Evolutionary conservation across 2,797 vertebrate species (phyloP).

Genomic region (Scomberomorus guttatus): DNA sequence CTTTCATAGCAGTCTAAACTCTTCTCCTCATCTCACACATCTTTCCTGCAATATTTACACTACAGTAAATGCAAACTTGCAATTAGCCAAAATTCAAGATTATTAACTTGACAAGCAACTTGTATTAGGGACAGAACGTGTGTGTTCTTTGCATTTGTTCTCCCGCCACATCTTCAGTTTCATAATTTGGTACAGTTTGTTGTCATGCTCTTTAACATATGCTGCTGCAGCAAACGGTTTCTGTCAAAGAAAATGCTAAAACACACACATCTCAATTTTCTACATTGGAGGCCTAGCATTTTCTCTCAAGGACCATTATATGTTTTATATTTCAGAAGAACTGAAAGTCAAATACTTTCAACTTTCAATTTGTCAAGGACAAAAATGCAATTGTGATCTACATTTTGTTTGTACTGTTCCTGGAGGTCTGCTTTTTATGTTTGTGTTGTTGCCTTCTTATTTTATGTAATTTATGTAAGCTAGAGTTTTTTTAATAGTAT

Average conservation of each 20-base stretch:
- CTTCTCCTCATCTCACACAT: not conserved
- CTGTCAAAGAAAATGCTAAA: constrained; percentile 5
- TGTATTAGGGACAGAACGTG: not conserved
- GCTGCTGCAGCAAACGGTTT: constrained; percentile 1
- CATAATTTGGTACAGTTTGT: not conserved
- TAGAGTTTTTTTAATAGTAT: too few species aligned
- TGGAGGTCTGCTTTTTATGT: not conserved
- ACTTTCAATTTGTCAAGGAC: not conserved
- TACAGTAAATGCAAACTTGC: not conserved
- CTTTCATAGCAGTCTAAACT: constrained; percentile 4
- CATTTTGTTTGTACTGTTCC: not conserved
- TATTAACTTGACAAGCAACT: too few species aligned
- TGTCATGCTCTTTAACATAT: constrained; percentile 23
- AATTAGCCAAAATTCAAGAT: not conserved
- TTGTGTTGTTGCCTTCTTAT: not conserved
- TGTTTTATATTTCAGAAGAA: not conserved
- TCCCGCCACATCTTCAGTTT: not conserved
- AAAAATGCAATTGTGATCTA: not conserved
- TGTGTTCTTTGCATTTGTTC: not conserved
- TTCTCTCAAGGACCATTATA: not conserved
- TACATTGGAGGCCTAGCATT: not conserved
- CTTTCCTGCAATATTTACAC: not conserved
- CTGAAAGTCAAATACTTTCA: too few species aligned
- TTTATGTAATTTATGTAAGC: not conserved
- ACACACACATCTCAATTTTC: not conserved